Evolutionary conservation across 2,797 vertebrate species (phyloP).

Genomic region (Sciurus vulgaris): DNA sequence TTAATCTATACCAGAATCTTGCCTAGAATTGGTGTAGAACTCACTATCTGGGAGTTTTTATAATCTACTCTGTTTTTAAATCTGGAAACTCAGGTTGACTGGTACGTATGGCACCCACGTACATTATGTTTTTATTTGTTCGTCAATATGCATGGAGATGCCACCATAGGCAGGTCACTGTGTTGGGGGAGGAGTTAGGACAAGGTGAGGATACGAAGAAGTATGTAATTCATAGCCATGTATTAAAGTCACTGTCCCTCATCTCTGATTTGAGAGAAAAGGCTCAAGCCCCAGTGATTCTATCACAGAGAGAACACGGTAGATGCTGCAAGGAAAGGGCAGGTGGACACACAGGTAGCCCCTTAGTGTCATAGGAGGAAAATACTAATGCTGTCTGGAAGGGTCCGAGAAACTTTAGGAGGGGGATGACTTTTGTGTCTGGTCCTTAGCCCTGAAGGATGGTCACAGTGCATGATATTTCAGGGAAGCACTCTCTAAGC

Average conservation of each 20-base stretch:
- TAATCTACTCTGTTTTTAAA: background rate
- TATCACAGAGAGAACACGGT: background rate
- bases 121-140: background rate
- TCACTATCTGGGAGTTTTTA: background rate
- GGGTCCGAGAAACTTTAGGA: background rate
- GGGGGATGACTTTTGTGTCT: background rate
- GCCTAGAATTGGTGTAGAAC: background rate
- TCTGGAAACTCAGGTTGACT: background rate
- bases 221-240: background rate
- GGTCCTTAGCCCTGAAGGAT: background rate
- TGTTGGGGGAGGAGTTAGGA: background rate
- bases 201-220: background rate
- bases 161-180: background rate
- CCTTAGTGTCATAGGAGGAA: background rate
- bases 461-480: background rate
- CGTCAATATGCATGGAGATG: background rate
- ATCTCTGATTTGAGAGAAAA: background rate
- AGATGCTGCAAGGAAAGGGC: background rate
- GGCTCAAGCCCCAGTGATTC: background rate
- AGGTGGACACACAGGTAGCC: background rate
- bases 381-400: background rate
- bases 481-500: background rate
- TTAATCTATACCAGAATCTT: background rate
- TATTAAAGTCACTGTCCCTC: background rate
- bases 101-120: background rate